Percentiles rank a stretch among this genome's conserved stretches.
Evolutionary conservation across 2,113 vertebrate genomes (phyloP).

Genomic region (Micromys minutus): DNA sequence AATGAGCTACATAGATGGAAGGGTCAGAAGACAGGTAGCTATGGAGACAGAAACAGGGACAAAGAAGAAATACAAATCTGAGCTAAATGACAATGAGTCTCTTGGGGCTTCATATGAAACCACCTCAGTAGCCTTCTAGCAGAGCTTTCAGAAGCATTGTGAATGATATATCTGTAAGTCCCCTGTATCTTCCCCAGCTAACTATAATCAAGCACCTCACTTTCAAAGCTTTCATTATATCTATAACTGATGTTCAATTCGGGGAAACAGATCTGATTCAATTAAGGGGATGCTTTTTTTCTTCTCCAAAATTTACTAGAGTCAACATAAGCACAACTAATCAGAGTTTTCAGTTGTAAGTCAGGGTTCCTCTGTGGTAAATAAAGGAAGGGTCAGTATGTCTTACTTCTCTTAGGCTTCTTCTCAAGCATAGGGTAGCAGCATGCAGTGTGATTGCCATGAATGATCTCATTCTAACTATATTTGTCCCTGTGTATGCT

Average conservation of each 20-base stretch:
- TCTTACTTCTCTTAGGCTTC: neutral
- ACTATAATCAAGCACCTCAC: conserved; percentile 76
- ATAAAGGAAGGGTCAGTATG: conserved; percentile 5
- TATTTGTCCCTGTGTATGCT: neutral
- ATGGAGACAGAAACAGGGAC: neutral
- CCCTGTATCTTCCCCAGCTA: conserved; percentile 79
- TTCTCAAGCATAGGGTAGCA: neutral
- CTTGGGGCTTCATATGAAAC: neutral
- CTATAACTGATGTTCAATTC: conserved; percentile 81
- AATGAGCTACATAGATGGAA: neutral
- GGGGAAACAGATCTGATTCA: conserved; percentile 61
- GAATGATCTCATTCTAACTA: neutral
- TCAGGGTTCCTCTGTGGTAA: conserved; percentile 64
- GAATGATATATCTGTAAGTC: conserved; percentile 74
- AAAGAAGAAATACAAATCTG: neutral
- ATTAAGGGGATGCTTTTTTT: conserved; percentile 69
- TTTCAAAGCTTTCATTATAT: conserved; percentile 81
- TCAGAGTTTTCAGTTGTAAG: conserved; percentile 77
- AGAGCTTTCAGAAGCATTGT: conserved; percentile 67
- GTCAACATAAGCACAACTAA: conserved; percentile 59
- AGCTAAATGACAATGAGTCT: neutral
- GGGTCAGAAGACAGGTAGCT: neutral
- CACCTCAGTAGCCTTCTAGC: accelerated
- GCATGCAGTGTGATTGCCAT: neutral
- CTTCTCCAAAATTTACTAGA: conserved; percentile 65